Evolutionary conservation across 2,888 invertebrate genomes (phyloP), one percentile per base, ranked within the genome.

Genomic region (Physocephala rufipes): DNA sequence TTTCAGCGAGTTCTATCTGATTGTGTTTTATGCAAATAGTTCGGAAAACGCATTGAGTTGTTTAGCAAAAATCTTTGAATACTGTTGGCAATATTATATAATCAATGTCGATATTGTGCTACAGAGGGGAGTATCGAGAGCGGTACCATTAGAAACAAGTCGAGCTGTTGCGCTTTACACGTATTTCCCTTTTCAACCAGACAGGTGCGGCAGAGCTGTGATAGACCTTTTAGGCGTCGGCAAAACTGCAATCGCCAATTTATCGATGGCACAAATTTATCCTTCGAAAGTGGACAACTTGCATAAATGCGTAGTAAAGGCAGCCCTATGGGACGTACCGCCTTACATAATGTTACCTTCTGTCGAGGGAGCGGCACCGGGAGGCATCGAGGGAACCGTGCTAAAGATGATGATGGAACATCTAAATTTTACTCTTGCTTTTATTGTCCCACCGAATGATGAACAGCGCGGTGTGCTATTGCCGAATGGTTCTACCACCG

Each of bases 1-100:
- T 59, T 77, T 76, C 70, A 82, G 79, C 15, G 81, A 82, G 69
- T 77, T 76, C 65, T 83, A 83, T 36, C 16, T 70, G 3, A 69
- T 75, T 12, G 47, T 75, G 19, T 63, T 71, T 0, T 70, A 72
- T 53, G 24, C 64, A 0, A n/a, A n/a, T n/a, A 24, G 51, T 12
- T 16, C 3, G 2, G 21, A 64, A 15, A 62, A 51, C 43, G 64
- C 59, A 1, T 63, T 67, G 36, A 19, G 67, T 2, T 70, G 70
- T 28, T 66, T 74, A 19, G 67, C 73, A 36, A 21, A 68, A 61
- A 74, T 75, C 28, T 74, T 75, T 51, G 63, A 71, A 36, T 75
- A 75, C 43, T 75, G 64, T 24, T 75, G 75, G 75, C n/a, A 51
- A 2, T 63, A 70, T 30, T 73, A 74, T 36, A 73, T 53, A 0